Base-by-base conservation (phyloP, 1,140 invertebrate genomes). In the Bombus picipes region DNA sequence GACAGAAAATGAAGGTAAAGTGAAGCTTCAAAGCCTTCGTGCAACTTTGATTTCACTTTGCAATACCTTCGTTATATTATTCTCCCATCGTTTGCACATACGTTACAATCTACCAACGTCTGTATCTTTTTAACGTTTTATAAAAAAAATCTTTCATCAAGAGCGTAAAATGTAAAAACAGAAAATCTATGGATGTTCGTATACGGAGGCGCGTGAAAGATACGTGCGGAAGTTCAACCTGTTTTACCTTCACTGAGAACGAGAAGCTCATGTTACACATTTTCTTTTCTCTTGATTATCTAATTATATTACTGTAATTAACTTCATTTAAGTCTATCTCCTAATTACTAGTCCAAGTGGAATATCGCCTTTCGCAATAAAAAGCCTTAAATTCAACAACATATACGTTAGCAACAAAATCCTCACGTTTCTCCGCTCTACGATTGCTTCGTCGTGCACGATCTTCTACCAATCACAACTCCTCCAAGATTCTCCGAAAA, bases 391-490 rank as follows among this genome's bases (percentile, higher is more conserved):
- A 28, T 62, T 32, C 32, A 2, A 53, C 18, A 22, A 18, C 62
- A 3, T 65, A 65, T 2, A 65, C 13, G 4, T 32, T 0, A 5
- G 4, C 12, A 15, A 4, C n/a, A 32, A n/a, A 18, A 65, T 65
- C n/a, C n/a, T 28, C 62, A 0, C 62, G 62, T 32, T n/a, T 28
- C 25, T 28, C 5, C 9, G 8, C 3, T 59, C 28, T n/a, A n/a
- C 1, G 10, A 62, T 13, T n/a, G 0, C 47, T n/a, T 62, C 10
- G 10, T 2, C 59, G 4, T 2, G 3, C 25, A 3, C 0, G 0
- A 22, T 53, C 1, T 22, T 53, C 18, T 53, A 53, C 0, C 47
- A 8, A 6, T 53, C 59, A 0, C 59, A 10, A n/a, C 1, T 62
- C 9, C 6, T 3, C 1, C 66, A 18, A 32, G n/a, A 6, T 15